Evolutionary conservation across 2,113 vertebrate species (phyloP).

Genomic region (Suncus etruscus): DNA sequence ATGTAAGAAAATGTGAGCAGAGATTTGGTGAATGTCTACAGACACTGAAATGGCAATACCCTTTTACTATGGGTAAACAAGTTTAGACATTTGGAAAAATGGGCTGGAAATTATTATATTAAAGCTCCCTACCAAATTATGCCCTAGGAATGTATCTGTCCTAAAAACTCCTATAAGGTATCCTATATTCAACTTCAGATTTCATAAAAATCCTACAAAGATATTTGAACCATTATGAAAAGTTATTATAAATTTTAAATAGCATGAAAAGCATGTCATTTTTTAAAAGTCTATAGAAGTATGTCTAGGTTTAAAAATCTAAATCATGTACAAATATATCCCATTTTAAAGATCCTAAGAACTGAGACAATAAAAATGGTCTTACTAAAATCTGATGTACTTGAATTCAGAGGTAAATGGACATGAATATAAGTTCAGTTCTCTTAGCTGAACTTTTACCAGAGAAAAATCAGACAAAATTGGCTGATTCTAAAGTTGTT

Average conservation of each 20-base stretch:
- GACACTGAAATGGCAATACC: background rate
- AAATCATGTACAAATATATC: background rate
- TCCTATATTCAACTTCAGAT: background rate
- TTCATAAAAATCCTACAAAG: slow-evolving; percentile 1
- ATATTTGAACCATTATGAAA: slow-evolving; percentile 27
- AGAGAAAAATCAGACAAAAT: slow-evolving; percentile 27
- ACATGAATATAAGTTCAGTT: background rate
- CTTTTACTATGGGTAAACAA: too few species aligned
- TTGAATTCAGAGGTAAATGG: background rate
- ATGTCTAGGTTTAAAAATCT: background rate
- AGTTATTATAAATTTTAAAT: background rate
- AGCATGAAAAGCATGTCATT: background rate
- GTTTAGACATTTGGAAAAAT: slow-evolving; percentile 16
- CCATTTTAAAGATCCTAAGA: background rate
- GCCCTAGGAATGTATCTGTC: background rate
- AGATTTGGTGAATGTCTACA: background rate
- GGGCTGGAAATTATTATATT: background rate
- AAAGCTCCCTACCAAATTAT: background rate
- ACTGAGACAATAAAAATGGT: background rate
- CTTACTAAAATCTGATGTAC: background rate
- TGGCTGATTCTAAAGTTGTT: background rate
- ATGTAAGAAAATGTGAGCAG: background rate
- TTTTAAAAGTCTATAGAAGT: background rate
- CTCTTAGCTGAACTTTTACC: background rate
- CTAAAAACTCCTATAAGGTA: background rate